These are phyloP conservation scores for Eulemur albifrons DNA, from an alignment of 2,797 vertebrate species.

Conservation along the genomic window DNA sequence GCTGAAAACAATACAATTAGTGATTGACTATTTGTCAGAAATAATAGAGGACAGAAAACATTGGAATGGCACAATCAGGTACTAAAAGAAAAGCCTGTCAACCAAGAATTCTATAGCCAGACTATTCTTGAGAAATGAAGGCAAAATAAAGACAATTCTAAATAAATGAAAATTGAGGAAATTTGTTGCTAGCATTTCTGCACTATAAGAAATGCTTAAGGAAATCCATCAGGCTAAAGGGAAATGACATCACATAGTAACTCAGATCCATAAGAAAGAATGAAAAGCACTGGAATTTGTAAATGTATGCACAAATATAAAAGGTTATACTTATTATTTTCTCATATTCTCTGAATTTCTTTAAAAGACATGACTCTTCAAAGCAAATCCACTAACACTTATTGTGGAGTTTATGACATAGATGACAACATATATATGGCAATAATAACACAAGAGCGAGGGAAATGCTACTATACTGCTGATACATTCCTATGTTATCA, in stretches of 20 bases:
- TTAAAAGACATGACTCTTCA: neutral
- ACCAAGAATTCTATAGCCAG: constrained; percentile 26
- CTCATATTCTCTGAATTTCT: neutral
- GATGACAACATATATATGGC: neutral
- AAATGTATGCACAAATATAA: neutral
- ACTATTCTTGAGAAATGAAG: neutral
- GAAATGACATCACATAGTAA: neutral
- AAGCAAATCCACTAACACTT: neutral
- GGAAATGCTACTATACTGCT: neutral
- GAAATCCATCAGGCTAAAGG: neutral
- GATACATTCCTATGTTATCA: neutral
- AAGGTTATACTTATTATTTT: neutral
- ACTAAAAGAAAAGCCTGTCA: neutral
- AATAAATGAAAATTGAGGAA: neutral
- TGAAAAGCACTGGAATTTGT: neutral
- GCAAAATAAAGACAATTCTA: constrained; percentile 29
- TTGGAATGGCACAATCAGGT: neutral
- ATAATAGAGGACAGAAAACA: neutral
- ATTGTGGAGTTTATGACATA: neutral
- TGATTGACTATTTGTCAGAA: neutral
- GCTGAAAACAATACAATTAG: neutral
- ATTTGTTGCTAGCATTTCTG: neutral
- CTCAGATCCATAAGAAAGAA: neutral
- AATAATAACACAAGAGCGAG: neutral
- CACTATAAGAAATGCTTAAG: neutral